These are phyloP conservation scores for Poeciliopsis retropinna DNA, from an alignment of 2,113 vertebrate genomes.

Conservation along the genomic window DNA sequence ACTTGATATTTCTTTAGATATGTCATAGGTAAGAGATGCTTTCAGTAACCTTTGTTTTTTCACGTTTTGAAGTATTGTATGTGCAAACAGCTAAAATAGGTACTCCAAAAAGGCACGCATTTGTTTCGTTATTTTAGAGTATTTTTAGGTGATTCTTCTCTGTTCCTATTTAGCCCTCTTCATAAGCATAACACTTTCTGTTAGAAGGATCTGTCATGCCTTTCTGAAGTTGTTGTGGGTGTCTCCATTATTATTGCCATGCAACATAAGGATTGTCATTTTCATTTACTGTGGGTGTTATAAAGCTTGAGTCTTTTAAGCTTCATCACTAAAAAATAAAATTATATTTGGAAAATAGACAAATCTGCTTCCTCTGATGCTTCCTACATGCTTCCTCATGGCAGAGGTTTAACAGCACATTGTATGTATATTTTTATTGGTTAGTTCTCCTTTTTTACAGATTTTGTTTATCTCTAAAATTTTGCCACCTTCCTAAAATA, in stretches of 20 bases:
- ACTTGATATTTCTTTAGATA: too few species aligned
- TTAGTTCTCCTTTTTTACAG: background rate
- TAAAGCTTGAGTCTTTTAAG: background rate
- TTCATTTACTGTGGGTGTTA: constrained; percentile 29
- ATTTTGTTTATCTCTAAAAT: background rate
- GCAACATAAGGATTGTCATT: constrained; percentile 4
- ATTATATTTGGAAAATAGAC: background rate
- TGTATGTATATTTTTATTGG: background rate
- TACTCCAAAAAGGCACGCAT: background rate
- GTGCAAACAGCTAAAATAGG: background rate
- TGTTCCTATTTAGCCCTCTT: background rate
- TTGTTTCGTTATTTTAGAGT: too few species aligned
- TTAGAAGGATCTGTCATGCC: constrained; percentile 5
- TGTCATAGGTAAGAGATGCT: too few species aligned
- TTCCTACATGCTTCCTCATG: background rate
- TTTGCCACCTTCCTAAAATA: too few species aligned
- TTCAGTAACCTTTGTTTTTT: too few species aligned
- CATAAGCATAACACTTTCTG: background rate
- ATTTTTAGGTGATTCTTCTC: background rate
- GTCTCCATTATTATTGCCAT: constrained; percentile 16
- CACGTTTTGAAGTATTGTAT: background rate
- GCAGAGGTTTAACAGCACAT: background rate
- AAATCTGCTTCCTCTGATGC: background rate
- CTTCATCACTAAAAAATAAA: background rate
- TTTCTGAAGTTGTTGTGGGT: constrained; percentile 2